These are phyloP conservation scores for Bembecia ichneumoniformis DNA, from an alignment of 2,888 invertebrate genomes.

Conservation along the genomic window DNA sequence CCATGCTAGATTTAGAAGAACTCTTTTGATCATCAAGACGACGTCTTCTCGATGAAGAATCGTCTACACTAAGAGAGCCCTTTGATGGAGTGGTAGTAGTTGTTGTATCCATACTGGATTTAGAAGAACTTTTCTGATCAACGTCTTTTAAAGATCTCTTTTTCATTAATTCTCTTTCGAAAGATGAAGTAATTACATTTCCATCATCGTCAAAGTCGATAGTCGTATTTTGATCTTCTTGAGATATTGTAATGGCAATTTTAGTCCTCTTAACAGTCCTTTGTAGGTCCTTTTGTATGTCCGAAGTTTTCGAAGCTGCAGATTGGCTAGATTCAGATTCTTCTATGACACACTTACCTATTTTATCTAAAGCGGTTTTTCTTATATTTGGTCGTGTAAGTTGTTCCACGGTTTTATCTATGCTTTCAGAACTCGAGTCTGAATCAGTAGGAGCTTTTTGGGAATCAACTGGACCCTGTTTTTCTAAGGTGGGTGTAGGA, in stretches of 20 bases:
- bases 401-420: conserved; percentile 64
- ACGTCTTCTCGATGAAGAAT: conserved; percentile 58
- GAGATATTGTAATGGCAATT: conserved; percentile 68
- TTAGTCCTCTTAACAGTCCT: conserved; percentile 65
- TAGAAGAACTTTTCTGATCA: conserved; percentile 70
- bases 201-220: conserved; percentile 67
- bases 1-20: conserved; percentile 76
- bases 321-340: conserved; percentile 76
- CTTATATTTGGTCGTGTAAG: conserved; percentile 58
- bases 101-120: conserved; percentile 72
- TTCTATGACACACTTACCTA: conserved; percentile 60
- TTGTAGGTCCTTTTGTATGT: conserved; percentile 58
- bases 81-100: conserved; percentile 64
- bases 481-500: conserved; percentile 75
- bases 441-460: conserved; percentile 72
- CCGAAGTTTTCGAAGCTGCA: conserved; percentile 65
- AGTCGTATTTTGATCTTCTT: conserved; percentile 68
- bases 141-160: conserved; percentile 57
- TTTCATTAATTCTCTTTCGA: conserved; percentile 54
- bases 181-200: conserved; percentile 60
- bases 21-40: conserved; percentile 67
- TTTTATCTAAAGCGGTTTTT: conserved; percentile 55
- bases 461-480: conserved; percentile 72
- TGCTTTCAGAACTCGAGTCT: conserved; percentile 71
- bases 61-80: conserved; percentile 66